Conservation (phyloP, 2,113 vertebrate species). For the Gorilla gorilla region DNA sequence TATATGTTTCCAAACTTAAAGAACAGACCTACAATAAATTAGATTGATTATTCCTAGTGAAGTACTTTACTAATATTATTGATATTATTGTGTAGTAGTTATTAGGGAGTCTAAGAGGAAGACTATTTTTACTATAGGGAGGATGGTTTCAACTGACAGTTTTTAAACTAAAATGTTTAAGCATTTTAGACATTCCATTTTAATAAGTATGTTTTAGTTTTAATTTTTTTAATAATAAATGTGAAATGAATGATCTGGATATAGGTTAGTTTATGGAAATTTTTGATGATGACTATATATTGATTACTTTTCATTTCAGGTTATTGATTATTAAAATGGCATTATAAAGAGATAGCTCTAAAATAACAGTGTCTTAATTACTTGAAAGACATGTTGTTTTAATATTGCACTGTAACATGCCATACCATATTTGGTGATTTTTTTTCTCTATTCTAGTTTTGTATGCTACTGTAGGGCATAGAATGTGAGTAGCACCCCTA, state of each 20-base stretch:
- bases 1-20: neutral
- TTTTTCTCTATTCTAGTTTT: neutral
- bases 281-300: neutral
- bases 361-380: constrained; percentile 58
- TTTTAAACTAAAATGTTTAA: neutral
- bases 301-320: constrained; percentile 46
- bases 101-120: neutral
- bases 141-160: neutral
- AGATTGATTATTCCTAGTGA: neutral
- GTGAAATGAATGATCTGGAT: neutral
- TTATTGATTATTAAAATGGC: neutral
- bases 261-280: neutral
- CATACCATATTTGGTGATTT: neutral
- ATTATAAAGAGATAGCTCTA: neutral
- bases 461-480: neutral
- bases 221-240: neutral
- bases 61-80: neutral
- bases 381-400: neutral
- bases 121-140: neutral
- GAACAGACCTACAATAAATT: neutral
- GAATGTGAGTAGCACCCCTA: neutral
- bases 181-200: neutral
- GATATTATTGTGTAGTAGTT: neutral
- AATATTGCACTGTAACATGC: neutral
- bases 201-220: neutral